These are phyloP conservation scores for Melanocharis versteri DNA, from an alignment of 2,113 vertebrate species.

Conservation along the genomic window DNA sequence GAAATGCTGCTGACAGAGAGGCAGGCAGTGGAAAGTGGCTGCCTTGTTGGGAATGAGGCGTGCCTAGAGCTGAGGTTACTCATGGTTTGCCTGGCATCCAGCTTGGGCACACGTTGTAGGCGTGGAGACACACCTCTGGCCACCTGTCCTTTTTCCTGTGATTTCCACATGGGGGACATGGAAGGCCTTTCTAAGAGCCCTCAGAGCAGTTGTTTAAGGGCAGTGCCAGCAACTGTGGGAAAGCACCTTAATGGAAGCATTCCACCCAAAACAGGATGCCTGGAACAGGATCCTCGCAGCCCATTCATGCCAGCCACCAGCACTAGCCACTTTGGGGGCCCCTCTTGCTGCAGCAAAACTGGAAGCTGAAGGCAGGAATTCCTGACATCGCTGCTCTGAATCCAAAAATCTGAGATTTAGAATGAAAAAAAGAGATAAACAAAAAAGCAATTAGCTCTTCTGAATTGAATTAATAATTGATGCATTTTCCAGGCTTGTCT, in stretches of 20 bases:
- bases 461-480: neutral
- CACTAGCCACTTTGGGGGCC: rapidly evolving
- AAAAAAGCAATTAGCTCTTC: neutral
- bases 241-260: neutral
- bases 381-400: neutral
- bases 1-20: neutral
- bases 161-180: neutral
- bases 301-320: rapidly evolving
- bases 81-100: neutral
- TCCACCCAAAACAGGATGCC: neutral
- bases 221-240: neutral
- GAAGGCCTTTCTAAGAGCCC: neutral
- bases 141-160: neutral
- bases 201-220: neutral
- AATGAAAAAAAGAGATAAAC: neutral
- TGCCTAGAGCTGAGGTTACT: neutral
- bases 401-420: neutral
- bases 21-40: neutral
- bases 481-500: neutral
- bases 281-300: rapidly evolving
- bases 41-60: neutral
- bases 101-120: neutral
- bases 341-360: rapidly evolving
- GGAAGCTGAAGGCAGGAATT: neutral
- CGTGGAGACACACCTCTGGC: neutral